Conservation (phyloP, 1,140 invertebrate genomes). For the Leguminivora glycinivorella region DNA sequence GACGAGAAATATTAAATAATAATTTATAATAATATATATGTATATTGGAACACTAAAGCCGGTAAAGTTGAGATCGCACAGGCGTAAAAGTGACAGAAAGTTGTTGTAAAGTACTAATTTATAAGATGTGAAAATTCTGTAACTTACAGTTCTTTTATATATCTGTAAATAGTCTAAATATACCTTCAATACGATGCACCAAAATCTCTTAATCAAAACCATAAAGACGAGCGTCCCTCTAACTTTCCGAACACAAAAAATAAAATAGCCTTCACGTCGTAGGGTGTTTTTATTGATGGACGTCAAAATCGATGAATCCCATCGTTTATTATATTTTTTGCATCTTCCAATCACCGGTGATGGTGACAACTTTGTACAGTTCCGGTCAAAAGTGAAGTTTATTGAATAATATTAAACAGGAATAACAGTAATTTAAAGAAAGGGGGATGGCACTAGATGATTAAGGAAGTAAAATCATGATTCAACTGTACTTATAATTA, state of each 20-base stretch:
- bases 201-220: background rate
- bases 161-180: background rate
- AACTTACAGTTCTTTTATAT: too few relatives aligned
- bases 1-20: too few relatives aligned
- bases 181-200: background rate
- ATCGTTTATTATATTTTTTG: slow-evolving; percentile 73
- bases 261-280: slow-evolving; percentile 9
- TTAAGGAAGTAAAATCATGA: too few relatives aligned
- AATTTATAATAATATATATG: too few relatives aligned
- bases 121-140: too few relatives aligned
- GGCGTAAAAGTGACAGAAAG: too few relatives aligned
- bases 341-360: slow-evolving; percentile 47
- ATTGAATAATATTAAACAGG: background rate
- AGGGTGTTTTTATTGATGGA: slow-evolving; percentile 52
- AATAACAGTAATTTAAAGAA: too few relatives aligned
- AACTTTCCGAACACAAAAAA: slow-evolving; percentile 33
- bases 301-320: slow-evolving; percentile 51
- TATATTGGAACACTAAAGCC: too few relatives aligned
- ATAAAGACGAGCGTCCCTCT: background rate
- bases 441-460: too few relatives aligned
- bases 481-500: too few relatives aligned
- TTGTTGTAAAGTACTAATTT: too few relatives aligned
- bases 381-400: slow-evolving; percentile 28
- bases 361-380: slow-evolving; percentile 42
- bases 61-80: too few relatives aligned